These are phyloP conservation scores for Macrotus californicus DNA, from an alignment of 2,113 vertebrate genomes.

Conservation along the genomic window DNA sequence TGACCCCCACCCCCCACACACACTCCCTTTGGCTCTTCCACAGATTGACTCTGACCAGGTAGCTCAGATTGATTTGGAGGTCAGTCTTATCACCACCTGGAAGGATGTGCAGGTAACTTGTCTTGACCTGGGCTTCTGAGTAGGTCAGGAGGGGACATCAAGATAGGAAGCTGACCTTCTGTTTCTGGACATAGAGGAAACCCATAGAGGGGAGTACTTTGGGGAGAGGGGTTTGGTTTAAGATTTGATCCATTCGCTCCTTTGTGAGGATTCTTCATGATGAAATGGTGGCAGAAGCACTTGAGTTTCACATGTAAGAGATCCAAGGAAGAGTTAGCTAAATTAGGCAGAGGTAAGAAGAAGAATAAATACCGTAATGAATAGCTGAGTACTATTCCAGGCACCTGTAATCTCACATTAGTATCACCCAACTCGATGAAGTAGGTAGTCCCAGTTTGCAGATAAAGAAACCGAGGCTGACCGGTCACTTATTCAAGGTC, in stretches of 20 bases:
- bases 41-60: constrained; percentile 97
- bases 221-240: not conserved
- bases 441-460: not conserved
- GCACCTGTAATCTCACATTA: not conserved
- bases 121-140: not conserved
- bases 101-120: constrained; percentile 93
- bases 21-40: not conserved
- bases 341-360: not conserved
- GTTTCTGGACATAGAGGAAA: not conserved
- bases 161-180: not conserved
- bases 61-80: constrained; percentile 96
- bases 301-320: not conserved
- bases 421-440: not conserved
- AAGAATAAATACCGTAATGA: not conserved
- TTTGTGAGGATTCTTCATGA: not conserved
- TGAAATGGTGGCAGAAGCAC: not conserved
- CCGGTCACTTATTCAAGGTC: constrained; percentile 2
- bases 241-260: not conserved
- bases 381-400: not conserved
- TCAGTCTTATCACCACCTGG: constrained; percentile 97
- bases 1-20: not conserved
- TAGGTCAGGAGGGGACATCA: not conserved
- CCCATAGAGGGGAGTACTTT: not conserved
- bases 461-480: not conserved
- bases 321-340: not conserved